Base-by-base conservation (phyloP, 1,140 invertebrate species). In the Hyles vespertilio region DNA sequence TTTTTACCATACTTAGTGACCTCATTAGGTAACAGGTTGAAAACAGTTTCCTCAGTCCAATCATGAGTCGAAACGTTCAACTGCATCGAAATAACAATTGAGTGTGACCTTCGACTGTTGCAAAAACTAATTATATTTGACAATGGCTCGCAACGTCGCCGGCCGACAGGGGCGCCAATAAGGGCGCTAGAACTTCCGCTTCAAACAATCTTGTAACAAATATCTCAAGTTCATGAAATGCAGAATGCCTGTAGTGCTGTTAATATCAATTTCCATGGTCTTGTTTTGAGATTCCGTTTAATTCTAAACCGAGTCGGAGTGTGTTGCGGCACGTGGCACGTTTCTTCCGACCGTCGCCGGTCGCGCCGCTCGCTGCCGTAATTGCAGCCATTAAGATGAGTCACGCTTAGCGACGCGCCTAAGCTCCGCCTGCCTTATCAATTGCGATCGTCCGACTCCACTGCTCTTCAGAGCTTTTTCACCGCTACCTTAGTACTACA, bases 381-480 rank as follows among this genome's bases (percentile, higher is more conserved):
- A 88, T 87, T 87, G 76, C 81, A 65, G 67, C 78, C 63, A 84
- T 88, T 87, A 85, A 83, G 76, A 84, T 88, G 85, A 88, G 78
- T 88, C 85, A 87, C 77, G 82, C 82, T 87, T 76, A 77, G 65
- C 81, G 82, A 81, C 72, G 74, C 76, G 77, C 59, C 76, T 52
- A 67, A 70, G 67, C 69, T 67, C 71, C 72, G 80, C 65, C 79
- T 76, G 67, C 61, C 70, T 81, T 81, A 85, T 85, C 79, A 81
- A 79, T 81, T 57, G 70, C 74, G 65, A 84, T 85, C 74, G 63
- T 40, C 36, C 52, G 58, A 70, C 55, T 46, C 56, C 56, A 40
- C 36, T 5, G 58, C 55, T 59, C 59, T 56, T 12, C 51, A 53
- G 36, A 52, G 56, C 52, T 64, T 54, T 58, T 56, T 58, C 58